Evolutionary conservation across 2,888 invertebrate species (phyloP).

Genomic region (Octonoba sinensis): DNA sequence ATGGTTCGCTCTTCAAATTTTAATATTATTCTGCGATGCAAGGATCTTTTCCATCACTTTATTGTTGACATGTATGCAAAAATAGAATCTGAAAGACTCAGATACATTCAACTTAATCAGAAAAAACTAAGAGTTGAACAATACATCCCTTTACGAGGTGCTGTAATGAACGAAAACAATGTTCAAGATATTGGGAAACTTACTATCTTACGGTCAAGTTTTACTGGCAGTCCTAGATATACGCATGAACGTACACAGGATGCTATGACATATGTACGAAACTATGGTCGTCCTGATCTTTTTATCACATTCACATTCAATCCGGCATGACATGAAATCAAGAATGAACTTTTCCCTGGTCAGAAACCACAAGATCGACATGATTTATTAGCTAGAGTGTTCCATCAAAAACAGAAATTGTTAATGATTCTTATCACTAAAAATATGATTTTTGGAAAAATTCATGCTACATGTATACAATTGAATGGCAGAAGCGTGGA

Average conservation of each 20-base stretch:
- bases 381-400: constrained; percentile 70
- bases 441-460: no score
- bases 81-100: constrained; percentile 69
- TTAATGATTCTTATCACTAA: constrained; percentile 19
- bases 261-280: no score
- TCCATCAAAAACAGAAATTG: constrained; percentile 39
- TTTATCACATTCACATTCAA: background rate
- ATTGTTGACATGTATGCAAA: constrained; percentile 70
- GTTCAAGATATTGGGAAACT: background rate
- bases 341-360: constrained; percentile 62
- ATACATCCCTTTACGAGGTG: constrained; percentile 65
- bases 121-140: constrained; percentile 67
- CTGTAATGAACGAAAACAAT: constrained; percentile 64
- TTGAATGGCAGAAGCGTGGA: no score
- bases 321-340: no score
- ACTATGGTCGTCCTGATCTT: background rate
- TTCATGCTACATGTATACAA: constrained; percentile 27
- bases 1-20: constrained; percentile 66
- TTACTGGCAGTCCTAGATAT: no score
- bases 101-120: constrained; percentile 69
- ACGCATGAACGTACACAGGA: no score
- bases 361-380: constrained; percentile 68
- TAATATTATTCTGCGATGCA: constrained; percentile 63
- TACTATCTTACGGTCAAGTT: background rate
- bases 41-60: constrained; percentile 69